Conservation (phyloP, 2,797 vertebrate genomes). For the Malurus splendens region DNA sequence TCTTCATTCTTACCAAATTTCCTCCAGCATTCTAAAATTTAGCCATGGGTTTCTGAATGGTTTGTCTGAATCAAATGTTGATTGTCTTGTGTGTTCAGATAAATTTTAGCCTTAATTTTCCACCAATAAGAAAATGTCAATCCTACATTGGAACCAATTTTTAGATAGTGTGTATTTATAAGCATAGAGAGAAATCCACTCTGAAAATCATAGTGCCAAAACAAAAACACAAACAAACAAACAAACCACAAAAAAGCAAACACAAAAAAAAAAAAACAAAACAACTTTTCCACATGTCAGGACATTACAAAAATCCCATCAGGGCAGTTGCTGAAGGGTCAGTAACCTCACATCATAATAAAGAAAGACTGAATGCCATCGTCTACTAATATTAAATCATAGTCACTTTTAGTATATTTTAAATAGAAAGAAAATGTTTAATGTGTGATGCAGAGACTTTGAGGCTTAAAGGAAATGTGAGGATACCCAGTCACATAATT, state of each 20-base stretch:
- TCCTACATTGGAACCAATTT: not conserved
- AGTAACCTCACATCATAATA: not conserved
- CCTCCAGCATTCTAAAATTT: not conserved
- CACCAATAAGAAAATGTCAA: not conserved
- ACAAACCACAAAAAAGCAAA: not conserved
- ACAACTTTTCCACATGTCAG: not conserved
- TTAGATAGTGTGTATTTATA: not conserved
- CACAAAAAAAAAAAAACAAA: too few relatives aligned
- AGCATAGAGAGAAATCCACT: not conserved
- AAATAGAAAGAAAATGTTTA: not conserved
- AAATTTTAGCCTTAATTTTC: not conserved
- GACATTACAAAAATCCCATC: conserved; percentile 17
- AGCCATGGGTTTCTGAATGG: not conserved
- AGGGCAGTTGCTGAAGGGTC: not conserved
- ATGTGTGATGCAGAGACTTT: not conserved
- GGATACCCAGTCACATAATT: not conserved
- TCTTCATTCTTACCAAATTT: not conserved
- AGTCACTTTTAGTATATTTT: not conserved
- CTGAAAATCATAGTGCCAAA: not conserved
- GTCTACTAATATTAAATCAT: conserved; percentile 27
- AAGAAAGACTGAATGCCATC: not conserved
- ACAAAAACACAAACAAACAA: too few relatives aligned
- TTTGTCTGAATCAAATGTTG: not conserved
- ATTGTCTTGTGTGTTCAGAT: not conserved
- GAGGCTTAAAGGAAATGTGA: not conserved